Base-by-base conservation (phyloP, 2,888 invertebrate species). In the Entomobrya multifasciata region DNA sequence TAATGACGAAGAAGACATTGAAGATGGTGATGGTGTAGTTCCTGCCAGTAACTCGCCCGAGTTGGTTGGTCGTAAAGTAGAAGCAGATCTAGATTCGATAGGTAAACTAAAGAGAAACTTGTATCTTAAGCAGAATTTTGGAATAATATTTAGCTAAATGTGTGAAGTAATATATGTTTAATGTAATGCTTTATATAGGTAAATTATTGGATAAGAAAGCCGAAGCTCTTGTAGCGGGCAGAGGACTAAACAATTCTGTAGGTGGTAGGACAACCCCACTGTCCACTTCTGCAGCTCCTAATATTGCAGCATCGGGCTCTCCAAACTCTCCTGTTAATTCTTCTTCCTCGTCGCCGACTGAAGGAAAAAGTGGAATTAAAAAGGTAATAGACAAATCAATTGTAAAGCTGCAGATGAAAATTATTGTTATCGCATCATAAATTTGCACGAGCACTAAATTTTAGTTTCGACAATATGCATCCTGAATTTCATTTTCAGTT, bases 1-100 rank as follows among this genome's bases (percentile, higher is more conserved):
- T 93, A 98, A 98, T 92, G 98, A 98, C 92, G 99, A 99, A 90
- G 98, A 98, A 92, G 98, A 97, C 92, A 95, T 96, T 89, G 96
- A 97, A 88, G 97, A 97, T 92, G 92, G 91, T 13, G 92, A 92
- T 80, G 91, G 89, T 30, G 89, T 90, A 27, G 90, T 89, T 86
- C 90, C 91, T 72, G 91, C 89, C 27, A 91, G 92, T 25, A 91
- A 92, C 72, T 92, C 93, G 11, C 91, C 92, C 86, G 94, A 94
- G 91, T 93, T 94, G 87, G 92, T 94, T 80, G 93, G 93, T 25
- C 80, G 90, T 36, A 94, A 94, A 92, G 91, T 94, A 79, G 94
- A 94, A 90, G 93, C 94, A 15, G 94, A 95, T 91, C 92, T 95
- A 90, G 95, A 95, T 90, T 94, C 94, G 90, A 93, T 95, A 91